Base-by-base conservation (phyloP, 2,797 vertebrate genomes). In the Discoglossus pictus region DNA sequence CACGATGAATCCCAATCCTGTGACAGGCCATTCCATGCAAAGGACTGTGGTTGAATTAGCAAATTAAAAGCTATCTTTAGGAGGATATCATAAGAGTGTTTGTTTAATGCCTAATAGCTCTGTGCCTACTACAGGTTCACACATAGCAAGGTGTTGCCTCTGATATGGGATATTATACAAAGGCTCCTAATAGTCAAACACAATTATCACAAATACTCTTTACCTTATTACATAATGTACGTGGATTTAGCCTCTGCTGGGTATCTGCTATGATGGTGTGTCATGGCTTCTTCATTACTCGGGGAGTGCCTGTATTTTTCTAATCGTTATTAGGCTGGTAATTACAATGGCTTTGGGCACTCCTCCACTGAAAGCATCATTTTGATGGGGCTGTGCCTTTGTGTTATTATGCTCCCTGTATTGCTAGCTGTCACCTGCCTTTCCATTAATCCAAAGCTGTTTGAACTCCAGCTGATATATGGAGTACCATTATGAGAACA, bases 111-210 rank as follows among this genome's bases (percentile, higher is more conserved):
- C 36, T 51, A 46, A 54, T n/a, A 43, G 61, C 23, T 20, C 17
- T 51, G 38, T 63, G 36, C 42, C n/a, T n/a, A n/a, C n/a, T n/a
- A n/a, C n/a, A n/a, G n/a, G n/a, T 21, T 16, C 31, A 43, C 20
- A 12, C 21, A 36, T 42, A 15, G 46, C 20, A 17, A 51, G 61
- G 61, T 52, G 61, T 63, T 63, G 36, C 17, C 7, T 52, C 16
- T 20, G 48, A 63, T 52, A 63, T 31, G 17, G 11, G 42, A 63
- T 52, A 63, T 63, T 63, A 52, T 51, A 63, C 47, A 52, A n/a
- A 24, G 43, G 61, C 61, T 52, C 48, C 61, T 63, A 63, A 47
- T 21, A 42, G 61, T 40, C 47, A 63, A 53, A 63, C 36, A 63
- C 2, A 52, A 43, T 16, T 63, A 63, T 63, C 61, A 20, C 11